phyloP scores from a whole-genome alignment of 2,113 vertebrate species.

The Thryonomys swinderianus region DNA sequence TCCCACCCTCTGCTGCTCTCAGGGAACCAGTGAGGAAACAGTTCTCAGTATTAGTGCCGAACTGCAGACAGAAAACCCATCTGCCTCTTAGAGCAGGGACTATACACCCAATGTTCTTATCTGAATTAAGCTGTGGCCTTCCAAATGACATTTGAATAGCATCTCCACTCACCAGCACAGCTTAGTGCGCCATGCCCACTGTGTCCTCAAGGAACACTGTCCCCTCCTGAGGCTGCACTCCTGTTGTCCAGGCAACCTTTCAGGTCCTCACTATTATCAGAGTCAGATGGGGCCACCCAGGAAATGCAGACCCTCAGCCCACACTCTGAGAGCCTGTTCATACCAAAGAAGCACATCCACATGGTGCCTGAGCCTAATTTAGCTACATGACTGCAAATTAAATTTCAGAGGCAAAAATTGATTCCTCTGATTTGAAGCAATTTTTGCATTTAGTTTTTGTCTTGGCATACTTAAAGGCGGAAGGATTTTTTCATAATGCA shows the following conservation, averaged over 20 bases:
- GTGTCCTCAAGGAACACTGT: background rate
- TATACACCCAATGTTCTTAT: no score
- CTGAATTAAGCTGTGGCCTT: background rate
- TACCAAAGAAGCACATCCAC: background rate
- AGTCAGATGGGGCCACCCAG: background rate
- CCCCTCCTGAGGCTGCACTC: no score
- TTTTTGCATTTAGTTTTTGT: background rate
- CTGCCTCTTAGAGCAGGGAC: background rate
- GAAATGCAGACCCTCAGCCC: background rate
- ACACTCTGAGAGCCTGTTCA: background rate
- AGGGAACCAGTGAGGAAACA: background rate
- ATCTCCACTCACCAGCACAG: background rate
- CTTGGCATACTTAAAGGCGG: constrained; percentile 32
- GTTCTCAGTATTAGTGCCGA: background rate
- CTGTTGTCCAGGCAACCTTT: background rate
- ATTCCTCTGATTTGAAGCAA: constrained; percentile 1
- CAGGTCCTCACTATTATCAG: background rate
- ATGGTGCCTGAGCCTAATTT: background rate
- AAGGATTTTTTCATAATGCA: background rate
- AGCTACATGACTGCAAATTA: background rate
- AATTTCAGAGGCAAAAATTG: background rate
- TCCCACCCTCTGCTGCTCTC: background rate
- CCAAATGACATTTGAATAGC: background rate
- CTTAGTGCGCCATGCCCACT: background rate
- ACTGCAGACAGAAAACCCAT: background rate